Evolutionary conservation across 2,797 vertebrate genomes (phyloP).

Genomic region (Phylloscopus collybita): DNA sequence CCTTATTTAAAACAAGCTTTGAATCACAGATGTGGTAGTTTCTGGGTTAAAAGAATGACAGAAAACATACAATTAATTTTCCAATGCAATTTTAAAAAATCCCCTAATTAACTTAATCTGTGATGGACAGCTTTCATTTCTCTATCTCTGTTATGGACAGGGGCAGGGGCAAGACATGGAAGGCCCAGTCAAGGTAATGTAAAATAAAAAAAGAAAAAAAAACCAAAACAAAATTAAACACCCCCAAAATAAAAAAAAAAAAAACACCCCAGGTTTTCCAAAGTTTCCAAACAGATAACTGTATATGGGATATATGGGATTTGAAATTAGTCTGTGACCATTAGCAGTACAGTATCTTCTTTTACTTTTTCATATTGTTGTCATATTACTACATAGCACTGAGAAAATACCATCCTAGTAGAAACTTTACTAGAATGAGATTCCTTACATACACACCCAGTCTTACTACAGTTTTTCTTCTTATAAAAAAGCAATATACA

Average conservation of each 20-base stretch:
- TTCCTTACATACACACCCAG: not conserved
- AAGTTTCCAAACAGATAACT: not conserved
- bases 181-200: not conserved
- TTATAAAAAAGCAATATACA: not conserved
- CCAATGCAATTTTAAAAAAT: not conserved
- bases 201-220: not conserved
- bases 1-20: not conserved
- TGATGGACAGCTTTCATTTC: not conserved
- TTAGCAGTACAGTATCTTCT: not conserved
- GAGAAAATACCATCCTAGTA: not conserved
- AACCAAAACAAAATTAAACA: not conserved
- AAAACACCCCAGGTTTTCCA: not conserved
- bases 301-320: not conserved
- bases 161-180: rapidly evolving
- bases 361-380: not conserved
- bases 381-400: not conserved
- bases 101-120: not conserved
- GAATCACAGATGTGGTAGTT: not conserved
- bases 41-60: not conserved
- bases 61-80: not conserved
- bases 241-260: not conserved
- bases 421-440: not conserved
- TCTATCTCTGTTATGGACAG: not conserved
- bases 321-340: not conserved
- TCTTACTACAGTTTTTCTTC: not conserved